phyloP scores from a whole-genome alignment of 92 coral and sea anemone species.

The Bergia puertoricense region DNA sequence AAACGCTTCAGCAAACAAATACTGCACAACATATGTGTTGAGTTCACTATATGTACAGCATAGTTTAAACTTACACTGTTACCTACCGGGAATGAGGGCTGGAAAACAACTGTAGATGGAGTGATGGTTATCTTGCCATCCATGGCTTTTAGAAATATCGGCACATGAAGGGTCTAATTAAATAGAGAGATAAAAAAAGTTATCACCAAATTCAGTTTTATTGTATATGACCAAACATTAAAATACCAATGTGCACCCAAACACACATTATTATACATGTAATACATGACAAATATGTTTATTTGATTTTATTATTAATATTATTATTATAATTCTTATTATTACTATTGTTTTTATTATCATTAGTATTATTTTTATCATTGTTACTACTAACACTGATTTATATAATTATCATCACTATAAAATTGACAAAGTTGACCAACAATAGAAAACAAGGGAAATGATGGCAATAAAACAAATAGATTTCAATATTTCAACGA shows the following conservation, averaged over 20 bases:
- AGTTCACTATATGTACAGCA: neutral
- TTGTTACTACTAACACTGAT: too few relatives aligned
- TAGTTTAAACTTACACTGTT: too few relatives aligned
- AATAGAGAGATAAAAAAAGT: neutral
- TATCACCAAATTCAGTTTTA: neutral
- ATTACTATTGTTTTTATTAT: too few relatives aligned
- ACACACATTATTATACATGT: neutral
- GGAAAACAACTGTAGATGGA: conserved; percentile 73
- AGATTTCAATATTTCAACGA: too few relatives aligned
- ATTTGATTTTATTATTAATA: too few relatives aligned
- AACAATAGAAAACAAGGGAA: too few relatives aligned
- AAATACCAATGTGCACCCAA: neutral
- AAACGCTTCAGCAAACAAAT: neutral
- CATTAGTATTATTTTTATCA: too few relatives aligned
- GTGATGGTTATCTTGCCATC: conserved; percentile 83
- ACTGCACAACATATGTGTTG: neutral
- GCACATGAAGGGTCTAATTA: conserved; percentile 72
- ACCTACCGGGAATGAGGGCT: conserved; percentile 92
- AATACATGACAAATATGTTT: neutral
- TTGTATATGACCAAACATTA: neutral
- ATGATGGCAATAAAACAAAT: too few relatives aligned
- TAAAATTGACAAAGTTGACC: too few relatives aligned
- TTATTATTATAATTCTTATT: too few relatives aligned
- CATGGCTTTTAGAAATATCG: conserved; percentile 83
- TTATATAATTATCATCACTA: too few relatives aligned